Evolutionary conservation across 2,888 invertebrate species (phyloP).

Genomic region (Clunio marinus): DNA sequence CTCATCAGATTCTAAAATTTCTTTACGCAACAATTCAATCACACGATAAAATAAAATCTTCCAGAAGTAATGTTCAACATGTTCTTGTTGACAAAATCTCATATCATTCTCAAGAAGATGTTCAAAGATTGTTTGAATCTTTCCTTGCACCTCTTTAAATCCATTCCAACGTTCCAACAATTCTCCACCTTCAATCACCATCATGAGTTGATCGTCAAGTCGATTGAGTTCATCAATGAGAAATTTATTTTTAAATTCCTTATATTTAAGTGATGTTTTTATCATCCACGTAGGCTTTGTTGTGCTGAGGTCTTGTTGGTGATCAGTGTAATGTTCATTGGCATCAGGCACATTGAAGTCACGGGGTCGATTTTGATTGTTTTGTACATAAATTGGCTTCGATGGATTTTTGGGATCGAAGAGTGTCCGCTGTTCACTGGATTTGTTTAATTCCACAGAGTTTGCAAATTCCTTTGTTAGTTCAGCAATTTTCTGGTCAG

Average conservation of each 20-base stretch:
- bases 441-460: constrained; percentile 19
- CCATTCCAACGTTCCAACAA: constrained; percentile 64
- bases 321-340: constrained; percentile 26
- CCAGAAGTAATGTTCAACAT: constrained; percentile 88
- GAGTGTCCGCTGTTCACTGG: constrained; percentile 45
- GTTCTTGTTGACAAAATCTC: constrained; percentile 80
- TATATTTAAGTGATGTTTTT: constrained; percentile 39
- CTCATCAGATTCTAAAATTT: constrained; percentile 58
- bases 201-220: constrained; percentile 65
- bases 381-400: constrained; percentile 67
- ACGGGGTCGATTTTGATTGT: constrained; percentile 41
- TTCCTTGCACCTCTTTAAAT: constrained; percentile 58
- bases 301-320: constrained; percentile 26
- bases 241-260: constrained; percentile 56
- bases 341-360: constrained; percentile 29
- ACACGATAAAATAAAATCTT: constrained; percentile 84
- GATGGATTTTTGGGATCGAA: constrained; percentile 64
- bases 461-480: constrained; percentile 30
- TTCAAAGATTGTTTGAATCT: constrained; percentile 63
- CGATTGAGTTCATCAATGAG: constrained; percentile 63
- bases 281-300: constrained; percentile 10
- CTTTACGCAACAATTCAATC: constrained; percentile 75
- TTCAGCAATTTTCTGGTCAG: constrained; percentile 37
- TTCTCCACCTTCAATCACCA: constrained; percentile 58
- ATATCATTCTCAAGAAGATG: constrained; percentile 70